These are phyloP conservation scores for Cervus canadensis DNA, from an alignment of 2,113 vertebrate genomes.

Conservation along the genomic window DNA sequence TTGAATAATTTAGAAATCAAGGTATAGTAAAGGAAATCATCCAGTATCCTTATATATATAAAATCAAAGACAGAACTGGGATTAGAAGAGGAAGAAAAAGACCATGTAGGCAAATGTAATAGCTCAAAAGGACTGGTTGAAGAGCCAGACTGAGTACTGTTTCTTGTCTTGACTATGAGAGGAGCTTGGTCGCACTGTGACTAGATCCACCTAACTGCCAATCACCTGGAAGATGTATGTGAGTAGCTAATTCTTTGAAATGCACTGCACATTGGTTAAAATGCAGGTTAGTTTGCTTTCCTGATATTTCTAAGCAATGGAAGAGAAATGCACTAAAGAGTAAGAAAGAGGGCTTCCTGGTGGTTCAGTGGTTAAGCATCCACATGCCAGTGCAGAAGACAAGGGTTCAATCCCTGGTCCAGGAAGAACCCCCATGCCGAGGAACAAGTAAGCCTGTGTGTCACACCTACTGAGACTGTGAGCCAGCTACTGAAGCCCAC, in stretches of 20 bases:
- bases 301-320: not conserved
- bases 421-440: not conserved
- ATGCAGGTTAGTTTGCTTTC: not conserved
- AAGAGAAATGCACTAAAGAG: not conserved
- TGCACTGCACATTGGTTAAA: not conserved
- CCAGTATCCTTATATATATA: not conserved
- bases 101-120: not conserved
- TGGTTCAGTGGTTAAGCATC: not conserved
- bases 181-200: not conserved
- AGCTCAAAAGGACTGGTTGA: not conserved
- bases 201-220: not conserved
- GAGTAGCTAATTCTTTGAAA: not conserved
- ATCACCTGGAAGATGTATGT: not conserved
- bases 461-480: not conserved
- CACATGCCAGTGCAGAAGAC: not conserved
- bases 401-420: not conserved
- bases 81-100: not conserved
- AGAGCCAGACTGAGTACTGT: not conserved
- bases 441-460: not conserved
- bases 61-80: not conserved
- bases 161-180: not conserved
- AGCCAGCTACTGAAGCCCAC: not conserved
- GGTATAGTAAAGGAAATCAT: not conserved
- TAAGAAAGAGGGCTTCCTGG: not conserved
- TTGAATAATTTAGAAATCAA: conserved; percentile 1